Evolutionary conservation across 1,140 invertebrate species (phyloP), one percentile per base, ranked within the genome.

Genomic region (Trachelipus rathkii): DNA sequence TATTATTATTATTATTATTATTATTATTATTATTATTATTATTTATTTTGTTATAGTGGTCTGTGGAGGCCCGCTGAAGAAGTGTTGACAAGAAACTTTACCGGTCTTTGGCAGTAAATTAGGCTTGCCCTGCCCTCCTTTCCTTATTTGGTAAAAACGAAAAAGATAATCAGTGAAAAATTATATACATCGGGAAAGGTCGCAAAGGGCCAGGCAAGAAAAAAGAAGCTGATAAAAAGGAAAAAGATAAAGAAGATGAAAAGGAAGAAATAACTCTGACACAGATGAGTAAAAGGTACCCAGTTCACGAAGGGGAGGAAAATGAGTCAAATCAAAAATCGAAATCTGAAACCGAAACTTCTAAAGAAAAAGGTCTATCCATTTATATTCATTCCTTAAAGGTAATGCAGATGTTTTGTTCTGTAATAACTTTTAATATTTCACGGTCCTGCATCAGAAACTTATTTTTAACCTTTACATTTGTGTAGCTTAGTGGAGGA

Each of bases 1-100:
- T n/a, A n/a, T n/a, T n/a, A n/a, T n/a, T n/a, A n/a, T n/a, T n/a
- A n/a, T n/a, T n/a, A n/a, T n/a, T n/a, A n/a, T n/a, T n/a, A n/a
- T n/a, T n/a, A n/a, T n/a, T n/a, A n/a, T n/a, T n/a, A n/a, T n/a
- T n/a, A n/a, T n/a, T n/a, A n/a, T n/a, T n/a, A n/a, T n/a, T n/a
- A n/a, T n/a, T n/a, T n/a, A n/a, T 21, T 33, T 78, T 75, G 69
- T 46, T 33, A 10, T 44, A 81, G 82, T 82, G 82, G 45, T 73
- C 84, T 46, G 23, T 76, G 10, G 53, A 81, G 73, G 84, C 92
- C 43, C 86, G n/a, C 89, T 9, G 85, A 90, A 73, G 88, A 88
- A 79, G 82, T 87, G 75, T 82, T 87, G 77, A 80, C 77, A 71
- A 82, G 85, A 81, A 82, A 87, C 43, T 87, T 76, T 84, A 86